Conservation (phyloP, 2,888 invertebrate genomes). For the Philereme transversata region DNA sequence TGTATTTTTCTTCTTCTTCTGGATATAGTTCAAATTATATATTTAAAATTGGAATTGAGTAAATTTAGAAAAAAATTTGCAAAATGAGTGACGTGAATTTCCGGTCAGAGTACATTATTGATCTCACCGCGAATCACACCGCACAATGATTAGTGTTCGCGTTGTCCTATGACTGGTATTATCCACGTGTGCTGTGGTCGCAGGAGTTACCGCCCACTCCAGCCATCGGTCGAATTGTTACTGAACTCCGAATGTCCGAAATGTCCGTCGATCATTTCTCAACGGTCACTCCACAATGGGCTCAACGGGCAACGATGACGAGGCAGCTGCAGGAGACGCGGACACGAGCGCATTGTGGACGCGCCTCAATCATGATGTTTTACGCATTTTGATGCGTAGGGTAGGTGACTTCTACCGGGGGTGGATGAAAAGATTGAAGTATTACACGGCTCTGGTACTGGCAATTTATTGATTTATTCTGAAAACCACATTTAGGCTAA, state of each 20-base stretch:
- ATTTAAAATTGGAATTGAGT: too few relatives aligned
- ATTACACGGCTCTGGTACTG: slow-evolving; percentile 10
- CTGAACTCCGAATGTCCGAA: slow-evolving; percentile 16
- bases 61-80: slow-evolving; percentile 1
- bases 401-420: slow-evolving; percentile 22
- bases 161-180: slow-evolving; percentile 9
- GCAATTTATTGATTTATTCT: neutral
- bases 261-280: slow-evolving; percentile 28
- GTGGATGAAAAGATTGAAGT: slow-evolving; percentile 14
- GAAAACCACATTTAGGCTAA: too few relatives aligned
- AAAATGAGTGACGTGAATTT: slow-evolving; percentile 6
- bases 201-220: slow-evolving; percentile 17
- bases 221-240: slow-evolving; percentile 3
- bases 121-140: slow-evolving; percentile 8
- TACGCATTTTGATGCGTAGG: slow-evolving; percentile 18
- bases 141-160: slow-evolving; percentile 11
- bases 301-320: slow-evolving; percentile 29
- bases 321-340: slow-evolving; percentile 41
- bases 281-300: slow-evolving; percentile 48
- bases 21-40: too few relatives aligned
- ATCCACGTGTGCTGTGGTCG: slow-evolving; percentile 12
- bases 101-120: slow-evolving; percentile 2
- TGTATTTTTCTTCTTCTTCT: too few relatives aligned
- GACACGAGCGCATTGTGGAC: slow-evolving; percentile 15
- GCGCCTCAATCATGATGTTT: neutral